Conservation (phyloP, 1,140 invertebrate genomes). For the Aphaenogaster ashmeadi region DNA sequence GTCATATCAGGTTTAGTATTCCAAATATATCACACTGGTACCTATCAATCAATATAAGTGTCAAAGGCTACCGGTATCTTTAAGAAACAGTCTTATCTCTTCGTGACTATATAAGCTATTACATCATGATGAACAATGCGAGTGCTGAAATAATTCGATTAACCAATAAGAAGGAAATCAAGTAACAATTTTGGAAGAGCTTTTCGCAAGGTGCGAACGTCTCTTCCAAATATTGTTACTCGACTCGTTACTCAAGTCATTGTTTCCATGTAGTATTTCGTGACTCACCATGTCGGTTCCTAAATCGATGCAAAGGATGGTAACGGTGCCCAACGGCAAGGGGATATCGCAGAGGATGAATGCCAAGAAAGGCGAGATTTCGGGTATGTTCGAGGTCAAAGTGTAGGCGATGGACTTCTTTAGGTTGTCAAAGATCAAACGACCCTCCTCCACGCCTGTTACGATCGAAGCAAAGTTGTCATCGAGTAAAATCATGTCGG, state of each 20-base stretch:
- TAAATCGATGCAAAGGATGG: constrained; percentile 99
- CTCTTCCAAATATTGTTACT: constrained; percentile 29
- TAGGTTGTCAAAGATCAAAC: constrained; percentile 99
- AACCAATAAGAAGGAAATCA: constrained; percentile 9
- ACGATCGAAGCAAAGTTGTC: constrained; percentile 99
- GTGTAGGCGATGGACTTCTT: constrained; percentile 99
- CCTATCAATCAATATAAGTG: constrained; percentile 37
- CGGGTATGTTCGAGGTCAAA: constrained; percentile 99
- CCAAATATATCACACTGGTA: not conserved
- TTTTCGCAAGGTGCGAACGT: not conserved
- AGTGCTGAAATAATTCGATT: constrained; percentile 51
- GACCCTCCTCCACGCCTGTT: constrained; percentile 99
- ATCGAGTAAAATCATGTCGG: constrained; percentile 99
- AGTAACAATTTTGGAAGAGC: constrained; percentile 36
- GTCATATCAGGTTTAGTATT: not conserved
- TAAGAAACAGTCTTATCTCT: constrained; percentile 5
- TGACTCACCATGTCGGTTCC: constrained; percentile 99
- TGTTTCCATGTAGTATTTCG: not conserved
- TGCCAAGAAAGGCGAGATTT: constrained; percentile 99
- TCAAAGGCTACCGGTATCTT: constrained; percentile 9
- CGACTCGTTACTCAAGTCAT: not conserved
- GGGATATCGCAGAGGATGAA: constrained; percentile 99
- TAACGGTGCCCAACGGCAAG: constrained; percentile 98
- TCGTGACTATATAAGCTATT: constrained; percentile 19
- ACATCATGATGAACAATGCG: not conserved